Evolutionary conservation across 2,797 vertebrate species (phyloP).

Genomic region (Rallus crepitans): DNA sequence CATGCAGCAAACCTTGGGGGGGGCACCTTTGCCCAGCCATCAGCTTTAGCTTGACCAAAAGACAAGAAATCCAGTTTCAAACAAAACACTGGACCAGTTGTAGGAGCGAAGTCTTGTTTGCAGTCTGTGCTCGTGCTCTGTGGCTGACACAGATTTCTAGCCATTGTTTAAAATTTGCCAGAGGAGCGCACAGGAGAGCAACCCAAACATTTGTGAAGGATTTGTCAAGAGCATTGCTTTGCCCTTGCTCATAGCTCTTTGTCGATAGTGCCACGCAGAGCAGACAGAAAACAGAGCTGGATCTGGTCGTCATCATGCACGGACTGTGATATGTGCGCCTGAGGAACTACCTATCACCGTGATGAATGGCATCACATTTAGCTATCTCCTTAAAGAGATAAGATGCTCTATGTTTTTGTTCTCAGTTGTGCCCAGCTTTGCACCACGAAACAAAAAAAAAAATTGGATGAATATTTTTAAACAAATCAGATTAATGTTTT

Average conservation of each 20-base stretch:
- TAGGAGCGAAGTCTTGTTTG: not conserved
- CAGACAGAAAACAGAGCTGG: conserved; percentile 58
- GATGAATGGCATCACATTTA: conserved; percentile 8
- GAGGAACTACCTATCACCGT: conserved; percentile 30
- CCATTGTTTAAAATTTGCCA: not conserved
- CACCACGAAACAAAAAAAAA: not conserved
- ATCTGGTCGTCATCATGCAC: conserved; percentile 1
- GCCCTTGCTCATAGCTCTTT: not conserved
- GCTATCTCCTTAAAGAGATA: conserved; percentile 14
- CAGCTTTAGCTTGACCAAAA: not conserved
- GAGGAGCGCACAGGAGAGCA: not conserved
- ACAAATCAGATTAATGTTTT: not conserved
- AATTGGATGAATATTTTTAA: conserved; percentile 28
- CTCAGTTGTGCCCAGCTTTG: not conserved
- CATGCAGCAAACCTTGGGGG: not conserved
- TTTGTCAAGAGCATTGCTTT: not conserved
- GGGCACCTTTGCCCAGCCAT: not conserved
- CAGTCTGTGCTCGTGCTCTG: not conserved
- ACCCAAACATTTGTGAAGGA: not conserved
- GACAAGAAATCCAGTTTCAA: not conserved
- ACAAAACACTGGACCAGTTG: not conserved
- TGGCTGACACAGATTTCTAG: not conserved
- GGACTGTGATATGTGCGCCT: not conserved
- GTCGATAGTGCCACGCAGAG: fast-evolving
- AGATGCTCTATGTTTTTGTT: not conserved